Evolutionary conservation across 2,797 vertebrate genomes (phyloP).

Genomic region (Odontamblyopus lacepedii): DNA sequence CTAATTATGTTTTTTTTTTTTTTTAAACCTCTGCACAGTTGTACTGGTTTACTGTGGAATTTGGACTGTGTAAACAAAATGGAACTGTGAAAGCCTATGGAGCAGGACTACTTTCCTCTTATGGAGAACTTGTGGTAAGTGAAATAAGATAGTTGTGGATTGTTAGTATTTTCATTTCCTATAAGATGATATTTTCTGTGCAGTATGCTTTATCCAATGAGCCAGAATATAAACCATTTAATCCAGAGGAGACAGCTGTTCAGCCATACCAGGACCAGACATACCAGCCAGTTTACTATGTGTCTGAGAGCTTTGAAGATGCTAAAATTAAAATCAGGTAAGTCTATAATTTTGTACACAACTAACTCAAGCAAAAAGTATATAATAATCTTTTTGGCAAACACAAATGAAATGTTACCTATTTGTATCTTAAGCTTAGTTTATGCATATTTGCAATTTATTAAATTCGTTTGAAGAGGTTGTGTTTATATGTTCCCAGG

Average conservation of each 20-base stretch:
- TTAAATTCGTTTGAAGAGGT: not conserved
- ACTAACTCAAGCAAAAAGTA: not conserved
- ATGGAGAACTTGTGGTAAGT: constrained; percentile 82
- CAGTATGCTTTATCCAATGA: constrained; percentile 84
- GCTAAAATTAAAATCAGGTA: constrained; percentile 83
- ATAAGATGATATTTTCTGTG: constrained; percentile 1
- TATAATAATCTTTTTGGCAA: not conserved
- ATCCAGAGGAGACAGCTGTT: constrained; percentile 78
- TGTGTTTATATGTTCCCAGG: constrained; percentile 56
- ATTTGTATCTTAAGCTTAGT: not conserved
- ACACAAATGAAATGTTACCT: not conserved
- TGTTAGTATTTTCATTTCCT: not conserved
- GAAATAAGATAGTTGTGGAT: not conserved
- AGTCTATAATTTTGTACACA: not conserved
- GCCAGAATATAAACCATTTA: constrained; percentile 80
- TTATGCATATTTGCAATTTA: not conserved
- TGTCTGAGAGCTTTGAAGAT: constrained; percentile 87
- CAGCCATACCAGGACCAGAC: constrained; percentile 84
- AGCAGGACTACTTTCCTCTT: constrained; percentile 83
- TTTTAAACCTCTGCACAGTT: constrained; percentile 57
- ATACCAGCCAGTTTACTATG: constrained; percentile 85
- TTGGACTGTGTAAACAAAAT: constrained; percentile 85
- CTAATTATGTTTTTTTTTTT: not conserved
- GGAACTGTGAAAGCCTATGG: constrained; percentile 81
- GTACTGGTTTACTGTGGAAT: constrained; percentile 87